These are phyloP conservation scores for Oncorhynchus gorbuscha DNA, from an alignment of 2,113 vertebrate genomes.

Conservation along the genomic window DNA sequence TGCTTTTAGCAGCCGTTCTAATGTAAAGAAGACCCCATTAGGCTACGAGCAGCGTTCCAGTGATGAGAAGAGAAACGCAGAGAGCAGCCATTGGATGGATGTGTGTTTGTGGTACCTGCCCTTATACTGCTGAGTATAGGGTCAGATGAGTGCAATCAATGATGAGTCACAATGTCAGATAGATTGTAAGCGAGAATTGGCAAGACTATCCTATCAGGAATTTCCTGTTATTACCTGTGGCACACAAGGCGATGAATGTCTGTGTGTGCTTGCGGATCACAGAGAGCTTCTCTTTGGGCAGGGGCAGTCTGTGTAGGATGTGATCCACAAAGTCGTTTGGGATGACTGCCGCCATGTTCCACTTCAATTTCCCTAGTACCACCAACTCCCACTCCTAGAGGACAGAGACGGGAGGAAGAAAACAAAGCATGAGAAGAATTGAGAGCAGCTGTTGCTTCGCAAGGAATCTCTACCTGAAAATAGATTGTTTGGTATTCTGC, in stretches of 20 bases:
- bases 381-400: constrained; percentile 93
- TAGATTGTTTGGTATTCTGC: too few relatives aligned
- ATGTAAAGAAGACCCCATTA: constrained; percentile 17
- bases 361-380: constrained; percentile 95
- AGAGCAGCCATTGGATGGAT: constrained; percentile 37
- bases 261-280: constrained; percentile 92
- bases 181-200: constrained; percentile 57
- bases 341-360: constrained; percentile 93
- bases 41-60: constrained; percentile 26
- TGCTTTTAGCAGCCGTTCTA: constrained; percentile 32
- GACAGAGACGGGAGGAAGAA: constrained; percentile 10
- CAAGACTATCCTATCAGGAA: constrained; percentile 1
- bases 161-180: constrained; percentile 64
- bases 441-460: too few relatives aligned
- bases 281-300: constrained; percentile 84
- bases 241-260: constrained; percentile 94
- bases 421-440: neutral
- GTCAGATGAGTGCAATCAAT: constrained; percentile 42
- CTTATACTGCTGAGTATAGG: constrained; percentile 17
- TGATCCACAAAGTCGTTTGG: constrained; percentile 96
- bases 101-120: neutral
- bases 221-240: constrained; percentile 80
- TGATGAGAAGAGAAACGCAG: constrained; percentile 13
- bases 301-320: constrained; percentile 87
- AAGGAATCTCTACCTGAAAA: too few relatives aligned